A percentile compares a stretch with the other conserved stretches of the same genome.
phyloP scores from a whole-genome alignment of 2,888 invertebrate species.

The Drosophila anomalipes region DNA sequence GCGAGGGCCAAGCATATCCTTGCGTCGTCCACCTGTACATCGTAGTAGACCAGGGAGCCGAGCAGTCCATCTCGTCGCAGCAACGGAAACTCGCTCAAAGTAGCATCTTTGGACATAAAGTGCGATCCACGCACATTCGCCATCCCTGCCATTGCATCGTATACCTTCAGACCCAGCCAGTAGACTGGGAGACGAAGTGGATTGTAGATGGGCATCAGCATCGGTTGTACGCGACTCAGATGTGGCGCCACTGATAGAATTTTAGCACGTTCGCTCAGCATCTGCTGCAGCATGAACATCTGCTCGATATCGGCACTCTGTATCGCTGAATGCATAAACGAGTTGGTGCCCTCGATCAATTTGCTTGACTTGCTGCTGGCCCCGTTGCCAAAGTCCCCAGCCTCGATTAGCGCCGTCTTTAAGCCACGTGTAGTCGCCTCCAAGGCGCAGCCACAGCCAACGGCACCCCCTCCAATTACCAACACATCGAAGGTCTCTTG shows the following conservation, averaged over 20 bases:
- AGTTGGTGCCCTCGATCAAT: conserved; percentile 98
- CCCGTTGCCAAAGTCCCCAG: conserved; percentile 98
- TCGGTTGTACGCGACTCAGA: conserved; percentile 97
- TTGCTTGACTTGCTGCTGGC: conserved; percentile 98
- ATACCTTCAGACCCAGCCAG: conserved; percentile 99
- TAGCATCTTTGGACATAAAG: conserved; percentile 95
- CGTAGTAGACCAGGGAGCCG: conserved; percentile 99
- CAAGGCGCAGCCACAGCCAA: conserved; percentile 97
- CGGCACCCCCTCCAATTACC: conserved; percentile 98
- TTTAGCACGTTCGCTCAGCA: conserved; percentile 96
- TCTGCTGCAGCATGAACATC: conserved; percentile 99
- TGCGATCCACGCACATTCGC: conserved; percentile 97
- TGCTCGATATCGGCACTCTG: conserved; percentile 94
- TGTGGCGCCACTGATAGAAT: conserved; percentile 98
- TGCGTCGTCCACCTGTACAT: conserved; percentile 99
- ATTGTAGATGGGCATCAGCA: conserved; percentile 99
- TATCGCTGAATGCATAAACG: conserved; percentile 98
- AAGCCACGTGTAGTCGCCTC: conserved; percentile 97
- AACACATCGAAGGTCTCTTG: conserved; percentile 94
- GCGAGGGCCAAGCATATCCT: conserved; percentile 98
- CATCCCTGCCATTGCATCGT: conserved; percentile 98
- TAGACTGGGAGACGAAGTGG: conserved; percentile 99
- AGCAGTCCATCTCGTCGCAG: conserved; percentile 95
- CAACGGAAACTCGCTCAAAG: conserved; percentile 98
- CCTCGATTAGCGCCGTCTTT: conserved; percentile 96